Base-by-base conservation (phyloP, 1,140 invertebrate species). In the Drepana arcuata region DNA sequence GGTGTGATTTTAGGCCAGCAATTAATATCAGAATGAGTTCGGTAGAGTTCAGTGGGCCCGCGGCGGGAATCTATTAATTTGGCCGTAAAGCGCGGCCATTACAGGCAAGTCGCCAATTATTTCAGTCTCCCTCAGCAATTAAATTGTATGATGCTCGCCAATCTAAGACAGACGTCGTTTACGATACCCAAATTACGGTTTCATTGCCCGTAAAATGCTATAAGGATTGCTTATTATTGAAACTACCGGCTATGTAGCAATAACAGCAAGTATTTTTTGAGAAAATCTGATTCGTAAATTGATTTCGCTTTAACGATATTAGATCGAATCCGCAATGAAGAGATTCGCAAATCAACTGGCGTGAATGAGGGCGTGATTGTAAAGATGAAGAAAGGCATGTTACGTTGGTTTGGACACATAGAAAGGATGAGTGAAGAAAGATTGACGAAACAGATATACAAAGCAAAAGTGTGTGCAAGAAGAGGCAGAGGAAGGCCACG, bases 41-140 rank as follows among this genome's bases (percentile, higher is more conserved):
- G 47, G 49, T 36, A 13, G 53, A 59, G 53, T 72, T 64, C 41
- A 53, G 38, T 49, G 51, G 51, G 54, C 53, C 42, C 57, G 56
- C 60, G 61, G 52, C 48, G 61, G 60, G 57, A 69, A 77, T 72
- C 72, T 71, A 80, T 77, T 77, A 80, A 80, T 81, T 73, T 69
- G 60, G 50, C 67, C 58, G 58, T 78, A 70, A 77, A 80, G 52
- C 60, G 49, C 44, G 48, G 64, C 71, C 65, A 57, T 75, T 72
- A 66, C 59, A 62, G 59, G 53, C 67, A 56, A 74, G 47, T 73
- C 67, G 65, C 73, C 70, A 77, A 78, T 81, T 74, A 78, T 78
- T 78, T 53, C 60, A 46, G 52, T 64, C 60, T 54, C 67, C 66
- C 66, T 62, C 41, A 56, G 57, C 73, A 81, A 81, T 81, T 78